phyloP scores from a whole-genome alignment of 2,888 invertebrate species.

The Orthosia gracilis region DNA sequence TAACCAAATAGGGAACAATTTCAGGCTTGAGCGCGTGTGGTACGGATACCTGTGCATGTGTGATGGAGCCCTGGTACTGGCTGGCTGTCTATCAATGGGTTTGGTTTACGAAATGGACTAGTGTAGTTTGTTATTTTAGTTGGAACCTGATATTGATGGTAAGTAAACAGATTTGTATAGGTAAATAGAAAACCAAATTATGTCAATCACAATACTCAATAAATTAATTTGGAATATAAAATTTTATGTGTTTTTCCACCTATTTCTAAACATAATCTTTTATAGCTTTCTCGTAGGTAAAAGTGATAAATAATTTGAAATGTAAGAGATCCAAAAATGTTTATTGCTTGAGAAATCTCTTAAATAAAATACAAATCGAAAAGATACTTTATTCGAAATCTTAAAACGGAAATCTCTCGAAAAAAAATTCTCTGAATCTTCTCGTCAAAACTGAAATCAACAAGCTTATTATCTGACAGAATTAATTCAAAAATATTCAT shows the following conservation, averaged over 20 bases:
- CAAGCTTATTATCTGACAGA: conserved; percentile 3
- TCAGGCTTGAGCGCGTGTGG: conserved; percentile 66
- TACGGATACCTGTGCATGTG: conserved; percentile 12
- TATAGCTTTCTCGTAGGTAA: background rate
- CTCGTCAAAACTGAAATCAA: background rate
- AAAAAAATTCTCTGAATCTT: too few relatives aligned
- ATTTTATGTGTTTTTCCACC: too few relatives aligned
- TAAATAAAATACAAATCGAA: too few relatives aligned
- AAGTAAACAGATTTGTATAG: background rate
- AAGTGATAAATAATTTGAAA: background rate
- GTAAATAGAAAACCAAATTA: background rate
- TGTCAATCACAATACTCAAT: too few relatives aligned
- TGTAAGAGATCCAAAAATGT: background rate
- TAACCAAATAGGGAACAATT: conserved; percentile 64
- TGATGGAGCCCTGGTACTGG: conserved; percentile 39
- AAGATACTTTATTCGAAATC: too few relatives aligned
- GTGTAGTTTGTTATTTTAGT: background rate
- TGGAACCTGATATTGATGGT: background rate
- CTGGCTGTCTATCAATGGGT: background rate
- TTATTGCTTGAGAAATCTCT: background rate
- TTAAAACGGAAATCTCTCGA: too few relatives aligned
- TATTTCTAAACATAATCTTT: background rate
- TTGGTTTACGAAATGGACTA: background rate
- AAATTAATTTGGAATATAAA: too few relatives aligned
- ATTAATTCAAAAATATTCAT: conserved; percentile 7